These are phyloP conservation scores for Sterrhoptilus dennistouni DNA, from an alignment of 2,113 vertebrate species.

Conservation along the genomic window DNA sequence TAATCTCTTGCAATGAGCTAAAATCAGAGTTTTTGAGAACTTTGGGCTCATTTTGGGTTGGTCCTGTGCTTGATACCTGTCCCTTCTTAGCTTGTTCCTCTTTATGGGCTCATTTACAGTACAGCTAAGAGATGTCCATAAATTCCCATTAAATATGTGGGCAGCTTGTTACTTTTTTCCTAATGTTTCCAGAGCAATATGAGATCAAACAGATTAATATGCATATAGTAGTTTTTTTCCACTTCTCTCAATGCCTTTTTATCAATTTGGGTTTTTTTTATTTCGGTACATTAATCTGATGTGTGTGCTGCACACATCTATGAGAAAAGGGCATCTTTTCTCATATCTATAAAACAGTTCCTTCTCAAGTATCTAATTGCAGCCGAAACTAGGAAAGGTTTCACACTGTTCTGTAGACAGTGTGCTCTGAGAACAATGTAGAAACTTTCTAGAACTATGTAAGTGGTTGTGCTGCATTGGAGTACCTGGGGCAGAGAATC, in stretches of 20 bases:
- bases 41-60: not conserved
- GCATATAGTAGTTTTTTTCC: not conserved
- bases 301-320: not conserved
- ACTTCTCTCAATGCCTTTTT: not conserved
- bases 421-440: not conserved
- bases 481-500: not conserved
- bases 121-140: not conserved
- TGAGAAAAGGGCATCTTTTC: not conserved
- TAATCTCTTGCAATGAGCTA: not conserved
- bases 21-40: not conserved
- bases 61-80: not conserved
- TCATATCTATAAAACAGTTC: not conserved
- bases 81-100: not conserved
- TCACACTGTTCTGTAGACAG: not conserved
- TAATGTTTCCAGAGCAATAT: not conserved
- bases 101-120: not conserved
- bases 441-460: not conserved
- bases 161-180: not conserved
- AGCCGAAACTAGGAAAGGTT: not conserved
- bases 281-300: slow-evolving; percentile 17
- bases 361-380: slow-evolving; percentile 33
- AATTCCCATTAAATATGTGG: not conserved
- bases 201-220: not conserved
- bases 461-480: not conserved
- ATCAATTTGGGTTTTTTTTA: not conserved